Evolutionary conservation across 92 coral and sea anemone species (phyloP).

Genomic region (Palythoa grandiflora): DNA sequence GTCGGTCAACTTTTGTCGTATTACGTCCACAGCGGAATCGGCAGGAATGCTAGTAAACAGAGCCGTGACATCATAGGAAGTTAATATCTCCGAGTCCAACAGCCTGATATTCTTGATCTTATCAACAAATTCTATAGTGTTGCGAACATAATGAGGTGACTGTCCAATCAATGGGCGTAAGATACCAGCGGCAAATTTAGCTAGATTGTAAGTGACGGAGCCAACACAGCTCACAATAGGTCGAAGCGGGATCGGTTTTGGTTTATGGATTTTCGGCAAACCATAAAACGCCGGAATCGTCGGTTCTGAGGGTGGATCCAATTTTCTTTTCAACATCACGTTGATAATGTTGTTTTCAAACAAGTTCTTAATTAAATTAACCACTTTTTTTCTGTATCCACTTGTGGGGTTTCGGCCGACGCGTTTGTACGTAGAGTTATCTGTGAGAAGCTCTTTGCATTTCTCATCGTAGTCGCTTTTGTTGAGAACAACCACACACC

Average conservation of each 20-base stretch:
- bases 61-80: too few species aligned
- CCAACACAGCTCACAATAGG: slow-evolving; percentile 45
- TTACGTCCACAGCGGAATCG: neutral
- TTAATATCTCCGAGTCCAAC: neutral
- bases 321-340: too few species aligned
- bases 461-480: slow-evolving; percentile 3
- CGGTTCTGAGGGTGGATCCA: too few species aligned
- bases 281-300: slow-evolving; percentile 33
- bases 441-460: neutral
- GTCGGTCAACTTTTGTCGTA: neutral
- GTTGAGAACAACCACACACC: slow-evolving; percentile 30
- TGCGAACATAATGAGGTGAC: neutral
- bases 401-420: slow-evolving; percentile 47
- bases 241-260: neutral
- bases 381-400: neutral
- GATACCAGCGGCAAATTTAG: neutral
- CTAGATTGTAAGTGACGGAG: slow-evolving; percentile 18
- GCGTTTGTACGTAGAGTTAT: slow-evolving; percentile 31
- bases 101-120: slow-evolving; percentile 12
- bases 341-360: neutral
- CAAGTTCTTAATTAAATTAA: neutral
- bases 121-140: neutral
- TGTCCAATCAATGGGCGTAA: neutral
- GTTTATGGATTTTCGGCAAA: slow-evolving; percentile 52
- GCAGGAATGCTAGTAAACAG: neutral